Percentiles rank a stretch among this genome's conserved stretches.
Conservation (phyloP, 2,888 invertebrate genomes). For the Biston betularia region DNA sequence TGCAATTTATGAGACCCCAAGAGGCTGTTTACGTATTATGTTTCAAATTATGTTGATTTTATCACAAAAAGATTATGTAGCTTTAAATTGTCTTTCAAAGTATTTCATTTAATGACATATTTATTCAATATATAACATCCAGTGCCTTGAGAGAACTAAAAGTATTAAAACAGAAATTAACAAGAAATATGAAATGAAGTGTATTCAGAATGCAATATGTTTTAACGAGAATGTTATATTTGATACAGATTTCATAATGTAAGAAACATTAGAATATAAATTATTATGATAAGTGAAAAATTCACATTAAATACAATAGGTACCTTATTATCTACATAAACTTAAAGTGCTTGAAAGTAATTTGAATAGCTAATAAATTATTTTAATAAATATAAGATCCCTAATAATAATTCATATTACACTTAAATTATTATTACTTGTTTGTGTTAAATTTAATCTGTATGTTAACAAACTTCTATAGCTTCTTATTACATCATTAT, state of each 20-base stretch:
- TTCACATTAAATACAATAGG: constrained; percentile 11
- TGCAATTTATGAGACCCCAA: constrained; percentile 25
- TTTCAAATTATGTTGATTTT: constrained; percentile 6
- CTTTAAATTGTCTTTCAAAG: background rate
- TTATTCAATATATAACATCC: constrained; percentile 34
- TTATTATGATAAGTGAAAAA: constrained; percentile 22
- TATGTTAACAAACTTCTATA: background rate
- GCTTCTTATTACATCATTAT: background rate
- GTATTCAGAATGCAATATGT: constrained; percentile 48
- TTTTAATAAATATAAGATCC: background rate
- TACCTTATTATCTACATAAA: constrained; percentile 11
- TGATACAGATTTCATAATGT: constrained; percentile 51
- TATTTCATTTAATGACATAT: constrained; percentile 27
- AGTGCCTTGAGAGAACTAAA: constrained; percentile 45
- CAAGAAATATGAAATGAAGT: constrained; percentile 48
- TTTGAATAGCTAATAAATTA: constrained; percentile 1
- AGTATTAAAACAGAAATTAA: constrained; percentile 51
- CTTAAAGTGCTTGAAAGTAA: constrained; percentile 27
- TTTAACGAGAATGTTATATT: constrained; percentile 65
- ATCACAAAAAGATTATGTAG: background rate
- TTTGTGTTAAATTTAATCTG: background rate
- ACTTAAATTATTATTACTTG: background rate
- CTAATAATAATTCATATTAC: constrained; percentile 8
- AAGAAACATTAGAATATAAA: constrained; percentile 19
- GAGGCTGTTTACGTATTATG: constrained; percentile 28